Evolutionary conservation across 2,113 vertebrate genomes (phyloP).

Genomic region (Psilopsiagon aurifrons): DNA sequence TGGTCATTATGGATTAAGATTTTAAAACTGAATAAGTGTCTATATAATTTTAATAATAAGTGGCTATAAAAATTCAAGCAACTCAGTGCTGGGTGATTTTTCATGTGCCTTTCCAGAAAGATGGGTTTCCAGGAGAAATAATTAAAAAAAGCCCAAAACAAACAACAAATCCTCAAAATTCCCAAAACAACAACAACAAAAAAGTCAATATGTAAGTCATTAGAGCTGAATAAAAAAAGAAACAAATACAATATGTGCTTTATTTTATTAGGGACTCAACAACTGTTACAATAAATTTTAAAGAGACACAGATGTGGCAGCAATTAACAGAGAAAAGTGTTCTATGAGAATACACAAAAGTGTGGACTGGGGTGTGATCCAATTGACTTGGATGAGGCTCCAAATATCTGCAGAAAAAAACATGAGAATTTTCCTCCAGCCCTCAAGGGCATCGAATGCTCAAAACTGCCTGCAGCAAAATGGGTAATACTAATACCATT

Average conservation of each 20-base stretch:
- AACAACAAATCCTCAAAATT: not conserved
- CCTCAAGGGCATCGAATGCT: not conserved
- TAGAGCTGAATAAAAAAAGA: conserved; percentile 4
- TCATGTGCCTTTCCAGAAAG: not conserved
- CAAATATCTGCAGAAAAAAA: not conserved
- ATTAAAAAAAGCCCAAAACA: not conserved
- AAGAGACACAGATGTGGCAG: conserved; percentile 19
- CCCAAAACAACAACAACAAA: not conserved
- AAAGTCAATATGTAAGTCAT: not conserved
- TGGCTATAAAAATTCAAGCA: not conserved
- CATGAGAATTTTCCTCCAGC: not conserved
- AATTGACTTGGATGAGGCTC: not conserved
- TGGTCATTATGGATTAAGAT: not conserved
- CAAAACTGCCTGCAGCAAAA: not conserved
- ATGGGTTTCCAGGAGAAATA: not conserved
- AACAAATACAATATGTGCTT: conserved; percentile 2
- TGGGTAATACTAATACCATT: not conserved
- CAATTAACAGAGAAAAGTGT: conserved; percentile 36
- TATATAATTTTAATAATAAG: not conserved
- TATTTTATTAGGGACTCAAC: conserved; percentile 27
- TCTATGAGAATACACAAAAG: not conserved
- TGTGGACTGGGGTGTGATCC: not conserved
- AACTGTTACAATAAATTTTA: conserved; percentile 5
- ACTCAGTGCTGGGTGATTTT: not conserved
- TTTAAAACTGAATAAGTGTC: not conserved